phyloP scores from a whole-genome alignment of 2,797 vertebrate species.

The Phoxinus dragarum region DNA sequence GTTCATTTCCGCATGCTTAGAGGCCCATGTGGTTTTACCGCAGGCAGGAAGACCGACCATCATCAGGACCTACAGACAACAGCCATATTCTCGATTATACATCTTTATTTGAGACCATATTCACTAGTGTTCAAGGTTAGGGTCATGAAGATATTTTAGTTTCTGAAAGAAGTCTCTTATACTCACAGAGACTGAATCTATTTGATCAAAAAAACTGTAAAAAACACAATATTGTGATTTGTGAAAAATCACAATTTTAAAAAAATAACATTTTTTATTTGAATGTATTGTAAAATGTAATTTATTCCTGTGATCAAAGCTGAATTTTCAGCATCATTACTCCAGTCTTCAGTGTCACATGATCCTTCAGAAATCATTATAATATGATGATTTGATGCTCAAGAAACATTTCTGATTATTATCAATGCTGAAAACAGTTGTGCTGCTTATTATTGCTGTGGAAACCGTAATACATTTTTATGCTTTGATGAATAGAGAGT shows the following conservation, averaged over 20 bases:
- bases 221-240: background rate
- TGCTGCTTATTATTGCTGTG: too few species aligned
- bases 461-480: too few species aligned
- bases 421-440: too few species aligned
- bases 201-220: background rate
- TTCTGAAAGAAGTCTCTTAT: background rate
- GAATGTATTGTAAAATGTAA: background rate
- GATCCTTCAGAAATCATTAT: background rate
- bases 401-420: too few species aligned
- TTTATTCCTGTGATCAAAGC: background rate
- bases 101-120: background rate
- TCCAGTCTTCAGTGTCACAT: background rate
- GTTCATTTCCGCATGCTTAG: slow-evolving; percentile 83
- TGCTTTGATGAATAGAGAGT: too few species aligned
- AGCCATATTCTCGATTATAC: background rate
- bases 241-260: background rate
- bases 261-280: background rate
- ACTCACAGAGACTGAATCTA: background rate
- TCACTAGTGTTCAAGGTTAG: background rate
- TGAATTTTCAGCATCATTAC: background rate
- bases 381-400: background rate
- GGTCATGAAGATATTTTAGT: background rate
- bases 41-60: slow-evolving; percentile 89
- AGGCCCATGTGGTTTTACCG: slow-evolving; percentile 87
- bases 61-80: slow-evolving; percentile 87